These are phyloP conservation scores for Drosophila limbata DNA, from an alignment of 2,888 invertebrate species.

Conservation along the genomic window DNA sequence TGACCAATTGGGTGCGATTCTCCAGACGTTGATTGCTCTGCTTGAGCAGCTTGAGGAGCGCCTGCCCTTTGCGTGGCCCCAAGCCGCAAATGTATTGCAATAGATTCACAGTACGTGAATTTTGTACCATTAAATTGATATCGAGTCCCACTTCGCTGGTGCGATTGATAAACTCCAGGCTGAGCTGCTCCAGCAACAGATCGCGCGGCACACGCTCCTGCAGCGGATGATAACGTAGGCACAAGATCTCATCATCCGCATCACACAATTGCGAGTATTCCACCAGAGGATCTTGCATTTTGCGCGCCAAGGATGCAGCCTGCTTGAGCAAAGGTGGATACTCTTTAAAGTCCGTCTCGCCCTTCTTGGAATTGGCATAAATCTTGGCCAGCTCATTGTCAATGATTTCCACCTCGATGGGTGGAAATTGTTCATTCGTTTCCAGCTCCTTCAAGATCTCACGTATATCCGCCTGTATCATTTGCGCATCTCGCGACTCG, in stretches of 20 bases:
- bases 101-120: constrained; percentile 93
- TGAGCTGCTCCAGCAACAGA: constrained; percentile 93
- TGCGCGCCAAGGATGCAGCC: constrained; percentile 96
- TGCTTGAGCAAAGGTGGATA: constrained; percentile 96
- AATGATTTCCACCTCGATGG: constrained; percentile 94
- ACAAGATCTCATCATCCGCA: constrained; percentile 97
- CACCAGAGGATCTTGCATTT: constrained; percentile 97
- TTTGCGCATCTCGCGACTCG: constrained; percentile 94
- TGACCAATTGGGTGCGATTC: constrained; percentile 97
- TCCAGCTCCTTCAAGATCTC: constrained; percentile 90
- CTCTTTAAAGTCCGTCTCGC: constrained; percentile 93
- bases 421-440: constrained; percentile 94
- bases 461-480: constrained; percentile 92
- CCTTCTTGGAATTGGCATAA: constrained; percentile 95
- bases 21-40: constrained; percentile 96
- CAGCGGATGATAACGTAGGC: constrained; percentile 95
- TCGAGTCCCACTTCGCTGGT: constrained; percentile 99
- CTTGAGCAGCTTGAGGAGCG: constrained; percentile 93
- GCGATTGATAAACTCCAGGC: constrained; percentile 96
- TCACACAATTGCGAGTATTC: constrained; percentile 98
- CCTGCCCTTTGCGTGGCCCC: constrained; percentile 97
- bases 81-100: constrained; percentile 99
- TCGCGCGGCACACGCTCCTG: constrained; percentile 94
- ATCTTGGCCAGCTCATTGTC: constrained; percentile 97
- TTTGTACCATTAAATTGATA: constrained; percentile 96